phyloP scores from a whole-genome alignment of 2,113 vertebrate genomes.

The Sylvilagus bachmani region DNA sequence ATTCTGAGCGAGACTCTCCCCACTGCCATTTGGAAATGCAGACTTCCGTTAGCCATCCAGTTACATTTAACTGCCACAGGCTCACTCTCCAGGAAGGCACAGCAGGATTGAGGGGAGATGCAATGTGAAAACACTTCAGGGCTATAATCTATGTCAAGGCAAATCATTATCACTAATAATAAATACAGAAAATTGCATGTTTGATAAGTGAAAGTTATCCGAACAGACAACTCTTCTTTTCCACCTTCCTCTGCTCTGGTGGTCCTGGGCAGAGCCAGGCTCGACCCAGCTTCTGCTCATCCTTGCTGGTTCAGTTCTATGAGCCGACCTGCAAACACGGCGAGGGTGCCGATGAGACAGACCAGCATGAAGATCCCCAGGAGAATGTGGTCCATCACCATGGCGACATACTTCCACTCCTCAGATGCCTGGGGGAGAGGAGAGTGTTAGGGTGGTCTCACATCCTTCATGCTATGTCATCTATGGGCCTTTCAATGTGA shows the following conservation, averaged over 20 bases:
- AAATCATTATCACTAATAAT: not conserved
- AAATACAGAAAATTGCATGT: not conserved
- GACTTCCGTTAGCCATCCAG: not conserved
- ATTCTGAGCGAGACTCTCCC: not conserved
- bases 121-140: not conserved
- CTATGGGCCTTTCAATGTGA: not conserved
- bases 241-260: not conserved
- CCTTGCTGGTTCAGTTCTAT: slow-evolving; percentile 95
- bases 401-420: slow-evolving; percentile 99
- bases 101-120: not conserved
- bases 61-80: not conserved
- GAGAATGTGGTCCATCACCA: slow-evolving; percentile 98
- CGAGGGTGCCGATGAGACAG: slow-evolving; percentile 96
- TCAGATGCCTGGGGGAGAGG: slow-evolving; percentile 93
- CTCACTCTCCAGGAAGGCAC: not conserved
- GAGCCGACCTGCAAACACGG: slow-evolving; percentile 97
- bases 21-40: not conserved
- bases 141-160: not conserved
- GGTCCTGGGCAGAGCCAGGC: not conserved
- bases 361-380: slow-evolving; percentile 98
- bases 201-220: not conserved
- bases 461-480: accelerated
- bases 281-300: slow-evolving; percentile 84
- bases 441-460: not conserved
- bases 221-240: not conserved